Evolutionary conservation across 1,140 invertebrate genomes (phyloP).

Genomic region (Philotrypesis tridentata): DNA sequence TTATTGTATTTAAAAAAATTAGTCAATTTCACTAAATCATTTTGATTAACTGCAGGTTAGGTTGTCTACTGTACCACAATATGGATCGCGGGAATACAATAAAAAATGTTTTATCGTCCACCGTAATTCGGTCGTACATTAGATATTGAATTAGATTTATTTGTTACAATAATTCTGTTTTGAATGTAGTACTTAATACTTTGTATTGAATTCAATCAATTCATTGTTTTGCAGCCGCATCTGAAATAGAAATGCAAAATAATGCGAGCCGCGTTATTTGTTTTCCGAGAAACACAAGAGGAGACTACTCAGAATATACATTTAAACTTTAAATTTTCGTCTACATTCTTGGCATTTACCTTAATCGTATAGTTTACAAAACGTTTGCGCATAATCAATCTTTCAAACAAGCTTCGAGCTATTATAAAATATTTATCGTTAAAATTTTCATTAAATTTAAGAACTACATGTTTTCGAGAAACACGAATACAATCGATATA

Average conservation of each 20-base stretch:
- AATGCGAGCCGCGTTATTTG: no score
- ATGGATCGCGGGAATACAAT: background rate
- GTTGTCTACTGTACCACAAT: background rate
- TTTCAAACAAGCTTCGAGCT: background rate
- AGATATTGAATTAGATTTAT: no score
- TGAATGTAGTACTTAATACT: background rate
- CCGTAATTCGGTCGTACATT: background rate
- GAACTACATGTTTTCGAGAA: background rate
- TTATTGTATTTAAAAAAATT: conserved; percentile 1
- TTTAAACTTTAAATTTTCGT: background rate
- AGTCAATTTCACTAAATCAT: conserved; percentile 9
- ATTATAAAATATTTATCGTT: background rate
- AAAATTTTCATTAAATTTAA: no score
- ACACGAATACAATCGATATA: background rate
- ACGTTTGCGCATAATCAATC: no score
- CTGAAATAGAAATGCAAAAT: no score
- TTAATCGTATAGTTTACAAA: background rate
- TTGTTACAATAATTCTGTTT: background rate
- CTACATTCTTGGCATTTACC: background rate
- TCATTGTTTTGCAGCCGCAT: no score
- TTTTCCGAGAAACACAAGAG: no score
- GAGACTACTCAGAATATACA: no score
- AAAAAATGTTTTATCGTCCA: background rate
- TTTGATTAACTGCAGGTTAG: background rate
- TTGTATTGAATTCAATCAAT: no score